Base-by-base conservation (phyloP, 1,140 invertebrate species). In the Macrocentrus cingulum region DNA sequence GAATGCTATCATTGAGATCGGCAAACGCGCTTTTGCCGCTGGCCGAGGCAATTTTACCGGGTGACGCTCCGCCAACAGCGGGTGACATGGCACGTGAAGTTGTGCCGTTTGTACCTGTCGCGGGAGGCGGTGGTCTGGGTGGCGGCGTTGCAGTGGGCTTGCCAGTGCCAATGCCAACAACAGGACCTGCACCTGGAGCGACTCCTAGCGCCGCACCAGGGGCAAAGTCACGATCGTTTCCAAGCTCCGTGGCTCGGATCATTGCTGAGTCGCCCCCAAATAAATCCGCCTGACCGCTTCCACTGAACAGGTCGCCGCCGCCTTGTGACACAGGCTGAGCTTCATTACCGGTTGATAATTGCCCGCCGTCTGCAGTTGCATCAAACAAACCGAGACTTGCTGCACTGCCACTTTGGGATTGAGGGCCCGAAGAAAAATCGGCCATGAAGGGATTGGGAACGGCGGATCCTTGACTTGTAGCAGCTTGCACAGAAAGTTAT, bases 1-100 rank as follows among this genome's bases (percentile, higher is more conserved):
- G 77, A 71, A 89, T 88, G 59, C 83, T 85, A 68, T 87, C 85
- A 68, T 88, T 87, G 34, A 89, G 77, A 68, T 89, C 87, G 64
- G 88, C 87, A 67, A 88, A 84, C 16, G 86, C 87, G 65, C 83
- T 86, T 68, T 86, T 87, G 13, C 46, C 9, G 9, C 55, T 56
- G 15, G 41, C 50, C 54, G 57, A 23, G 34, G 65, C 56, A 64
- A 64, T 41, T 66, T 66, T 72, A 60, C 71, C 72, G 61, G 59
- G 62, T 63, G 73, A 60, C 54, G 65, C 65, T 64, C 71, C 70
- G 44, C 67, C 51, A 34, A 68, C 52, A 1, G 68, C 70, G n/a
- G 77, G 76, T 41, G 74, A 79, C 45, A 67, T 51, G 15, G 80
- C 79, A 61, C 81, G 81, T 59, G 83, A 81, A n/a, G n/a, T n/a